Evolutionary conservation across 2,888 invertebrate genomes (phyloP).

Genomic region (Platynereis dumerilii): DNA sequence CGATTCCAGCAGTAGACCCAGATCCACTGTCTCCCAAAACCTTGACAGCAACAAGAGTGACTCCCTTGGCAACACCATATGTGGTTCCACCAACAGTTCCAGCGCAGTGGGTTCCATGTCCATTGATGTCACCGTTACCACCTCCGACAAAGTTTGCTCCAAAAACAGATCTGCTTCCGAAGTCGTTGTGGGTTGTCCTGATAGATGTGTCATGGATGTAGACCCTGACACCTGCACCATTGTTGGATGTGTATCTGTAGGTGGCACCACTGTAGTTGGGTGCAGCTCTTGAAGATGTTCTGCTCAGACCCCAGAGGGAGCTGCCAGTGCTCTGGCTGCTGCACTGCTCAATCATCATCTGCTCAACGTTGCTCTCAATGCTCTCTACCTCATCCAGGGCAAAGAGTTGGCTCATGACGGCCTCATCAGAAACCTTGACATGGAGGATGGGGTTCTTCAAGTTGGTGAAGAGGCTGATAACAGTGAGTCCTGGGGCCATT

Average conservation of each 20-base stretch:
- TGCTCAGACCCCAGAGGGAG: too few relatives aligned
- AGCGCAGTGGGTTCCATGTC: conserved; percentile 1
- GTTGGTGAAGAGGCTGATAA: too few relatives aligned
- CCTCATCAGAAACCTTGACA: too few relatives aligned
- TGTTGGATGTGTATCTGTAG: neutral
- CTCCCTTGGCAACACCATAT: conserved; percentile 1
- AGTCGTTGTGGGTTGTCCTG: neutral
- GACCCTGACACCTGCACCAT: neutral
- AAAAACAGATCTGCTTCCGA: neutral
- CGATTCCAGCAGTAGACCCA: neutral
- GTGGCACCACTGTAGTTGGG: too few relatives aligned
- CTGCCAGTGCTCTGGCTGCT: too few relatives aligned
- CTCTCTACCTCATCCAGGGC: too few relatives aligned
- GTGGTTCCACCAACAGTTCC: neutral
- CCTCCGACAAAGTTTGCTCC: neutral
- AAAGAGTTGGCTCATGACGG: too few relatives aligned
- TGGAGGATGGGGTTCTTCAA: too few relatives aligned
- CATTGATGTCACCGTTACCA: neutral
- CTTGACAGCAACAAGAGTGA: conserved; percentile 1
- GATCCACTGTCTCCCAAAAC: neutral
- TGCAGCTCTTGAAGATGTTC: too few relatives aligned
- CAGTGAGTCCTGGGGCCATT: too few relatives aligned
- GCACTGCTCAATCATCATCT: too few relatives aligned
- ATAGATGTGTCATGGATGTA: neutral
- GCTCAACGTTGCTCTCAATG: too few relatives aligned